These are phyloP conservation scores for Eupithecia subfuscata DNA, from an alignment of 2,888 invertebrate species.

Conservation along the genomic window DNA sequence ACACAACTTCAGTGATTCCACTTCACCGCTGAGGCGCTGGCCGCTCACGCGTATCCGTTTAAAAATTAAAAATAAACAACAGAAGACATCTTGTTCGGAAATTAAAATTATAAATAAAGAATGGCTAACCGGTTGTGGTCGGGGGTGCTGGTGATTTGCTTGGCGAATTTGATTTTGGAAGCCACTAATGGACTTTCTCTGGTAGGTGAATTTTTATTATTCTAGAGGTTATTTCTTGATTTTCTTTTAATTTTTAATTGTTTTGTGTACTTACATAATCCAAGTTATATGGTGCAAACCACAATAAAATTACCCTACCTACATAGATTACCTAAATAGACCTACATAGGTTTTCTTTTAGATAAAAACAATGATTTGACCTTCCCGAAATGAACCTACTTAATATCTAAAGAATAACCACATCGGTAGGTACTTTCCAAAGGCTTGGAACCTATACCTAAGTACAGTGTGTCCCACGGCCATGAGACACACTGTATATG, in stretches of 20 bases:
- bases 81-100: background rate
- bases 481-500: background rate
- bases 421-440: too few relatives aligned
- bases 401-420: too few relatives aligned
- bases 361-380: background rate
- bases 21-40: constrained; percentile 36
- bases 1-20: constrained; percentile 31
- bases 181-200: constrained; percentile 63
- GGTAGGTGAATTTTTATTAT: constrained; percentile 53
- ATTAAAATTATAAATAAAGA: constrained; percentile 31
- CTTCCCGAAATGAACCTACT: background rate
- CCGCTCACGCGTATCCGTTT: constrained; percentile 33
- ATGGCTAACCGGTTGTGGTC: constrained; percentile 56
- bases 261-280: background rate
- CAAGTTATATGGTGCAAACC: background rate
- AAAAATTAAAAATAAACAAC: constrained; percentile 18
- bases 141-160: constrained; percentile 60
- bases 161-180: constrained; percentile 62
- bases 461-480: background rate
- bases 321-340: too few relatives aligned
- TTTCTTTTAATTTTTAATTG: background rate
- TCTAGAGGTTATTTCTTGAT: background rate
- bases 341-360: background rate
- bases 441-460: too few relatives aligned
- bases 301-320: background rate